Conservation (phyloP, 2,888 invertebrate genomes). For the Vanessa cardui region DNA sequence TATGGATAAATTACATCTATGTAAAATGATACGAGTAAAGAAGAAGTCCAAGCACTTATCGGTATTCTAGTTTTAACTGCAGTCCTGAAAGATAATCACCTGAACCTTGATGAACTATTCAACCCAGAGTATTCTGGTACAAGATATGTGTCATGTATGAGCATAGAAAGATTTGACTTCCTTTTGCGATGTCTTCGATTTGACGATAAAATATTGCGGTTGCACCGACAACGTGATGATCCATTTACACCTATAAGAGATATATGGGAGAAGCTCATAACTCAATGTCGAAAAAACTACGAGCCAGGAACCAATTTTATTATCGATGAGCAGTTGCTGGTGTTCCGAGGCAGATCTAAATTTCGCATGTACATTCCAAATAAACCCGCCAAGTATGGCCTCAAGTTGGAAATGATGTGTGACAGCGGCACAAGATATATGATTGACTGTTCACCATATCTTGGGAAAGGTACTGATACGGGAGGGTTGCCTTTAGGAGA, state of each 20-base stretch:
- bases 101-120: constrained; percentile 26
- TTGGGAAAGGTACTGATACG: constrained; percentile 47
- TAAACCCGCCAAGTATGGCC: constrained; percentile 43
- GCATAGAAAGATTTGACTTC: constrained; percentile 8
- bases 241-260: constrained; percentile 41
- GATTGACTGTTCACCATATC: constrained; percentile 51
- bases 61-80: constrained; percentile 7
- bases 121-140: constrained; percentile 24
- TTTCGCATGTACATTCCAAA: constrained; percentile 39
- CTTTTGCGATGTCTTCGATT: no score
- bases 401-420: constrained; percentile 52
- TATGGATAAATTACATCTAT: constrained; percentile 19
- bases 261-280: constrained; percentile 39
- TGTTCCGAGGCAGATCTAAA: constrained; percentile 40
- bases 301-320: constrained; percentile 41
- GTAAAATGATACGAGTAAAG: constrained; percentile 5
- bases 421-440: constrained; percentile 53
- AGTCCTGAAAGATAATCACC: constrained; percentile 11
- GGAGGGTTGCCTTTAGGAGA: constrained; percentile 42
- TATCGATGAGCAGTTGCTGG: constrained; percentile 44
- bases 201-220: no score
- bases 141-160: constrained; percentile 23
- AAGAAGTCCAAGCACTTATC: constrained; percentile 19
- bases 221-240: no score
- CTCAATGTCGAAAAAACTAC: constrained; percentile 40